These are phyloP conservation scores for Alligator mississippiensis DNA, from an alignment of 2,113 vertebrate species.

Conservation along the genomic window DNA sequence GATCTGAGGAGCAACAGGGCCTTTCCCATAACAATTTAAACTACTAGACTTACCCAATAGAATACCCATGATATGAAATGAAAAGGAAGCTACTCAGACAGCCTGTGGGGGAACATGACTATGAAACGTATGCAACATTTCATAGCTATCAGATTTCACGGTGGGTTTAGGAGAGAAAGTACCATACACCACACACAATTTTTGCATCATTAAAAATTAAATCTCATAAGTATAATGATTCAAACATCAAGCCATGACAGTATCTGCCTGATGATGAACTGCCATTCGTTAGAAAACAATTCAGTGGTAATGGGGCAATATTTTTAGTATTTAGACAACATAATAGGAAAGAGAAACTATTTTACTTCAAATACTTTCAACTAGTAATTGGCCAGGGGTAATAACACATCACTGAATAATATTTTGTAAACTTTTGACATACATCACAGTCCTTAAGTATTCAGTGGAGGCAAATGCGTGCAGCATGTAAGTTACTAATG, in stretches of 20 bases:
- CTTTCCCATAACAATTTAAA: background rate
- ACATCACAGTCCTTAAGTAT: background rate
- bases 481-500: background rate
- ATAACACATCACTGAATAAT: background rate
- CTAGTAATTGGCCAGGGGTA: background rate
- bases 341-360: background rate
- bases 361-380: conserved; percentile 4
- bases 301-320: conserved; percentile 37
- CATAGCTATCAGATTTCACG: conserved; percentile 41
- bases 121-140: background rate
- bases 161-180: conserved; percentile 42
- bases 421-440: conserved; percentile 8
- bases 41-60: background rate
- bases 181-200: conserved; percentile 29
- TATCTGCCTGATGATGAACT: conserved; percentile 41
- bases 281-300: conserved; percentile 43
- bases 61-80: background rate
- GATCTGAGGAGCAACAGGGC: background rate
- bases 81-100: background rate
- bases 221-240: conserved; percentile 67
- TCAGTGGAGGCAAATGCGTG: background rate
- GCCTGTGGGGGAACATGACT: background rate
- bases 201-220: conserved; percentile 74
- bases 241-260: conserved; percentile 39
- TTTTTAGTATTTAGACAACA: conserved; percentile 57